Base-by-base conservation (phyloP, 2,113 vertebrate genomes). In the Chinchilla lanigera region DNA sequence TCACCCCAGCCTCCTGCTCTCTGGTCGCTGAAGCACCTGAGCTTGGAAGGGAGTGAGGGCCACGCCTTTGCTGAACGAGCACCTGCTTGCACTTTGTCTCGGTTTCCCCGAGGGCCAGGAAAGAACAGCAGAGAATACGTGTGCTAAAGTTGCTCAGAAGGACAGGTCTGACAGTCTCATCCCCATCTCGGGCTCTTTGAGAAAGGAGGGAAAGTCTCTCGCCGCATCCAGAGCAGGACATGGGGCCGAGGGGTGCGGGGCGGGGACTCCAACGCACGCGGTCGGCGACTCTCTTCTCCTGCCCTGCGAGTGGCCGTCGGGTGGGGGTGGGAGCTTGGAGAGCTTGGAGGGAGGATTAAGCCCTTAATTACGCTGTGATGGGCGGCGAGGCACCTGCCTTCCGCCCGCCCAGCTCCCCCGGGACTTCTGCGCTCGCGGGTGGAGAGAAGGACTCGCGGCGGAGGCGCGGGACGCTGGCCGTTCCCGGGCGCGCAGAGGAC, bases 281-380 rank as follows among this genome's bases (percentile, higher is more conserved):
- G 82, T 35, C 0, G 1, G 38, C 80, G 10, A 33, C 87, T 88
- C 63, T 0, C 0, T 30, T 73, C 65, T 71, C 50, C 54, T 2
- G 69, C 0, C 81, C 65, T 0, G 91, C 81, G 35, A 90, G 87
- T 86, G 97, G 96, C 96, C 60, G 44, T 80, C 30, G 0, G 89
- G 60, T n/a, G 10, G 78, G 80, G 60, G 78, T 54, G 71, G 93
- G 88, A 80, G 89, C 69, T 35, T 8, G 44, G 75, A 98, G 98
- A 50, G 47, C 47, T 50, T 50, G 47, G 98, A 98, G 99, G 98
- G 98, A 97, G 99, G 99, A 99, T 99, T 99, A 99, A 99, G 99
- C 99, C 99, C 98, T 99, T 99, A 99, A 99, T 99, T 99, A 99
- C 99, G 99, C 99, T 97, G 99, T 99, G 99, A 99, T 99, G 99